Base-by-base conservation (phyloP, 2,888 invertebrate species). In the Hypselothyrea guttata region DNA sequence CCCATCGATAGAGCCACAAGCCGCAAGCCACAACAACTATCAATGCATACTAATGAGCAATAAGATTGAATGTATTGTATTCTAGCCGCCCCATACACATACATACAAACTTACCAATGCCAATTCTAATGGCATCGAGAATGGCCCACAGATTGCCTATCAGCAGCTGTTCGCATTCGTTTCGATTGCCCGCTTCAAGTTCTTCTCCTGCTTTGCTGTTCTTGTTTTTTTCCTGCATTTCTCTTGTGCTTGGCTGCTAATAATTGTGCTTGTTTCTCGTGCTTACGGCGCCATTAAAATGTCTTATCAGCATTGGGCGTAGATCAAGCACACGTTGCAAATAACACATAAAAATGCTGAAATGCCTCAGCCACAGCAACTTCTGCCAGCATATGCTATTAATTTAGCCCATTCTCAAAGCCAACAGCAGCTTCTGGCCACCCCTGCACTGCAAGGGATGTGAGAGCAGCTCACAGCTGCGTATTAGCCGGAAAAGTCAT, bases 31-130 rank as follows among this genome's bases (percentile, higher is more conserved):
- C 5, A 33, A 16, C 59, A 49, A 54, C 69, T 64, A 64, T 69
- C 63, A 52, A 63, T 63, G 69, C 57, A 68, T 68, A 68, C 68
- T 58, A 68, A 68, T 68, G 48, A 63, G 58, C 31, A 28, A 30
- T 41, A 48, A 7, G 44, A 8, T 31, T 45, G 54, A 11, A 13
- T 16, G 13, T 40, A 38, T n/a, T n/a, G n/a, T n/a, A n/a, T n/a
- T n/a, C n/a, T n/a, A n/a, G n/a, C n/a, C n/a, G n/a, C n/a, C n/a
- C n/a, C n/a, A n/a, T n/a, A n/a, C n/a, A n/a, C n/a, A n/a, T n/a
- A n/a, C n/a, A n/a, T n/a, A n/a, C n/a, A n/a, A n/a, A n/a, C n/a
- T n/a, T n/a, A n/a, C n/a, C n/a, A 27, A 3, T 27, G 34, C 5
- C 7, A 15, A 27, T 42, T 7, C 7, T 30, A 44, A 27, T 35